Evolutionary conservation across 1,140 invertebrate genomes (phyloP), one percentile per base, ranked within the genome.

Genomic region (Hydropsyche tenuis): DNA sequence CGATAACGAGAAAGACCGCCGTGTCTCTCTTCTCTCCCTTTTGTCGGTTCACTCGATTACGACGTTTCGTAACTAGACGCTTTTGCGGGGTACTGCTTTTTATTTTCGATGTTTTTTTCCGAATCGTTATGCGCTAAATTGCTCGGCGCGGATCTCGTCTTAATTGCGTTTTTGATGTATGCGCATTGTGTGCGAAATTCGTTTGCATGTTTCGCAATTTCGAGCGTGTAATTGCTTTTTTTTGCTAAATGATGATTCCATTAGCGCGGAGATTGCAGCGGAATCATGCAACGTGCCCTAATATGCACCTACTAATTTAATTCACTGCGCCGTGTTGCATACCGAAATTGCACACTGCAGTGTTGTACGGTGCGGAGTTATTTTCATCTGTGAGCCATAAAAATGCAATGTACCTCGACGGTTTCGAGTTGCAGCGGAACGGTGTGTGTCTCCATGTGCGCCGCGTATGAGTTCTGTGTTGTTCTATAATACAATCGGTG

Each of bases 281-380:
- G n/a, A 66, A 66, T 66, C 37, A 42, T 45, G 63, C n/a, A 42
- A 5, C 37, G 42, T 43, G 63, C 30, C 18, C 30, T 66, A 66
- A 66, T 66, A 45, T 45, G 42, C 16, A 18, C 30, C 42, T 43
- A 45, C 42, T 43, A 45, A 66, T 66, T 42, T 22, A 66, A 66
- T 66, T 66, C n/a, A 22, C 63, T 23, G n/a, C 60, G 63, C 42
- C 63, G 30, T 66, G 60, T 63, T 27, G 23, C 5, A 53, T 63
- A 27, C 66, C 53, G 46, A 73, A 69, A 65, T 53, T 48, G 42
- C 30, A 20, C 4, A 46, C 56, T 69, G 66, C 68, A 66, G 14
- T 51, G 25, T 51, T 69, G 3, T 46, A 45, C 30, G 30, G 18
- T 46, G 20, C 30, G 9, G 30, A 37, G 30, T 37, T 37, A 37